Percentiles rank a stretch among this genome's conserved stretches.
phyloP scores from a whole-genome alignment of 1,140 invertebrate species.

The Halictus rubicundus region DNA sequence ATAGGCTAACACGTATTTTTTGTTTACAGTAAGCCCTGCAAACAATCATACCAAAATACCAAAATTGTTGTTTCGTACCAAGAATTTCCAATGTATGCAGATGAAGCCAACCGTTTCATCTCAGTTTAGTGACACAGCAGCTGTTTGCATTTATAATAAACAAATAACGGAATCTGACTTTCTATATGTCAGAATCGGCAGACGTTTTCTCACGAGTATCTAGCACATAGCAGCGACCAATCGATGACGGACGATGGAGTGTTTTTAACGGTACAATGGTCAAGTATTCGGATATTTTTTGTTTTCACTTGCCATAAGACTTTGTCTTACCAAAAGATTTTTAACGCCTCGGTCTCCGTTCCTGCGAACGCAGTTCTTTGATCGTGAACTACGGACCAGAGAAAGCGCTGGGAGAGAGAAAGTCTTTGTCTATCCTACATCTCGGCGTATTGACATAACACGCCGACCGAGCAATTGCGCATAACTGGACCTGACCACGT shows the following conservation, averaged over 20 bases:
- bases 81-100: no score
- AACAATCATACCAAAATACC: no score
- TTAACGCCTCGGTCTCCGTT: not conserved
- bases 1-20: no score
- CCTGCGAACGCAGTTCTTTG: constrained; percentile 5
- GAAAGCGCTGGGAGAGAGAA: constrained; percentile 73
- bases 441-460: constrained; percentile 66
- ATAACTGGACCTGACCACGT: constrained; percentile 38
- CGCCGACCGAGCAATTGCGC: constrained; percentile 21
- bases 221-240: not conserved
- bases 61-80: no score
- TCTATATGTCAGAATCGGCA: no score
- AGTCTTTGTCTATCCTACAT: constrained; percentile 64
- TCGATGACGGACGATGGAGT: not conserved
- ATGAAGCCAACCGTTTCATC: no score
- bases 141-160: no score
- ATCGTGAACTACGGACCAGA: constrained; percentile 58
- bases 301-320: no score
- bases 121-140: no score
- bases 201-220: not conserved
- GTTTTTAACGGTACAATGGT: not conserved
- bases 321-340: constrained; percentile 28
- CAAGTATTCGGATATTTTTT: not conserved
- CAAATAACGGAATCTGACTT: no score
- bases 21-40: no score